Base-by-base conservation (phyloP, 1,140 invertebrate genomes). In the Cydia fagiglandana region DNA sequence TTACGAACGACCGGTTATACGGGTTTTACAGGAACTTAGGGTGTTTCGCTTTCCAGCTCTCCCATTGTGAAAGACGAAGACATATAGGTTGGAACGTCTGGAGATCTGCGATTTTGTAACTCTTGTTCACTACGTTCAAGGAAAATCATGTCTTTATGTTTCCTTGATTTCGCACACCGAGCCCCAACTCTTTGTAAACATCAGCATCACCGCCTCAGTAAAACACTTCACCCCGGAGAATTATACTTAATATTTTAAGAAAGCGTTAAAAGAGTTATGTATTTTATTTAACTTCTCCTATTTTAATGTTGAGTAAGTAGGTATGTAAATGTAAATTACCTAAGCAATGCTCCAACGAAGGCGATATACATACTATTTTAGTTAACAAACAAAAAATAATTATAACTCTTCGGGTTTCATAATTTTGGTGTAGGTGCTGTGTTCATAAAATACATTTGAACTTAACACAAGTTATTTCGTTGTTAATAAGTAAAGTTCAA, bases 401-500 rank as follows among this genome's bases (percentile, higher is more conserved):
- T 30, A 30, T 24, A 1, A 24, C 24, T 24, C 13, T 47, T 15
- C 10, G 10, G 45, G 12, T 47, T 47, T 13, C 12, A 47, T 47
- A 12, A 47, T 50, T 15, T 41, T 10, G n/a, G 47, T n/a, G 4
- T 15, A 24, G 1, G 24, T 24, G 15, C 15, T 50, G 53, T 9
- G 0, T 61, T 5, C 20, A 61, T 61, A 61, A 53, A 17, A 53
- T 53, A 53, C 15, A 17, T 17, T n/a, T 13, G 56, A 61, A 24
- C 7, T 2, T 24, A 61, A 61, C 17, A 20, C 56, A 20, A 20
- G 56, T 24, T 10, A 10, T 61, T 61, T 61, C 56, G 56, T 20
- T 61, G 20, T 24, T 10, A 61, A 70, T 38, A 83, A 78, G 78
- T 84, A 82, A 91, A 87, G 80, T 89, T 89, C 85, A 86, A 84